phyloP scores from a whole-genome alignment of 2,797 vertebrate species.

The Malurus leucopterus region DNA sequence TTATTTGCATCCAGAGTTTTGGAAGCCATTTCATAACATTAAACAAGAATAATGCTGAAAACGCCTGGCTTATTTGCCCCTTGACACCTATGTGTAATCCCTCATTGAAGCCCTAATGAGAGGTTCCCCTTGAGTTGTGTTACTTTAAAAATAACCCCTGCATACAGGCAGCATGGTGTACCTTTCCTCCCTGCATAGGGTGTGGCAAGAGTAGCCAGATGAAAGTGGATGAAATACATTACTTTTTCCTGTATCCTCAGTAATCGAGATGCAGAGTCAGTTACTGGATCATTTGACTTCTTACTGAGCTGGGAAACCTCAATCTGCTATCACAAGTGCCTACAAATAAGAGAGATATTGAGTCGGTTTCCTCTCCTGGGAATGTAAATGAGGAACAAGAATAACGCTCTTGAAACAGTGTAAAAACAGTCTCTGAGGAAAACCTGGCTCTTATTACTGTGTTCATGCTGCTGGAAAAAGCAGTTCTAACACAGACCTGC shows the following conservation, averaged over 20 bases:
- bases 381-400: slow-evolving; percentile 27
- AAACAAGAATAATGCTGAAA: not conserved
- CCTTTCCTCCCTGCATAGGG: not conserved
- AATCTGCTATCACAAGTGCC: slow-evolving; percentile 28
- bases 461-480: not conserved
- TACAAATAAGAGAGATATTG: slow-evolving; percentile 24
- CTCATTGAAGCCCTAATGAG: slow-evolving; percentile 4
- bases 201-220: not conserved
- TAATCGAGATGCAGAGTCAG: not conserved
- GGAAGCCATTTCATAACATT: not conserved
- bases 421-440: slow-evolving; percentile 1
- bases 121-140: not conserved
- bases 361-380: slow-evolving; percentile 14
- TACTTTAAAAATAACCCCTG: not conserved
- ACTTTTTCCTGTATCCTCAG: slow-evolving; percentile 2
- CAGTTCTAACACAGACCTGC: not conserved
- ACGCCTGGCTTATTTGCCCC: slow-evolving; percentile 14
- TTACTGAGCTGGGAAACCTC: slow-evolving; percentile 38
- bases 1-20: slow-evolving; percentile 43
- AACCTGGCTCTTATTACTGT: not conserved
- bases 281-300: slow-evolving; percentile 33
- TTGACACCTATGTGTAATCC: slow-evolving; percentile 11
- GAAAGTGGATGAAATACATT: not conserved
- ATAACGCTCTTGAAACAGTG: not conserved
- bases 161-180: not conserved